Evolutionary conservation across 2,888 invertebrate genomes (phyloP), one percentile per base, ranked within the genome.

Genomic region (Drymonia ruficornis): DNA sequence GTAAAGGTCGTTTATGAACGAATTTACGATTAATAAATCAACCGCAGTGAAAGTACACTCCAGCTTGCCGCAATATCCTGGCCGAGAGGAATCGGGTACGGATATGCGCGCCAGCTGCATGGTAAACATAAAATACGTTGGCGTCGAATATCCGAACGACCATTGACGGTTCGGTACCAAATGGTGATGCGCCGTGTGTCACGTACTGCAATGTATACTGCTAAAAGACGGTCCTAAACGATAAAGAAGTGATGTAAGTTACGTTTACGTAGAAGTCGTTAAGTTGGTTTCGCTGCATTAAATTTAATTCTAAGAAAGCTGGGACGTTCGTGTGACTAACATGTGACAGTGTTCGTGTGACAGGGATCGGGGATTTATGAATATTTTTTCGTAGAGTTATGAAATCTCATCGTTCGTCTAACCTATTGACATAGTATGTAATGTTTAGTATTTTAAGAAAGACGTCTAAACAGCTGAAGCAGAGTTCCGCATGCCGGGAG

Each of bases 401-500:
- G 8, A 42, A 13, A 42, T 23, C 3, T 4, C 23, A 23, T 42
- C 18, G 16, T 43, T 19, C 19, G 19, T 46, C 15, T 29, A 28
- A 29, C 46, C 46, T 29, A 46, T 15, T 46, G 29, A 46, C 29
- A 46, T 9, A 34, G 31, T 47, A 34, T 18, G 18, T 6, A 1
- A 47, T 34, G 16, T 47, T 12, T 12, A 11, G 16, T 43, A 16
- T 29, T 52, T 59, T 48, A 40, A 1, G 47, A 46, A 49, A 54
- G 52, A 57, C 55, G 60, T 63, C 48, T 72, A 63, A 65, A 70
- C 59, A 67, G 65, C 67, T 66, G 50, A 56, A 64, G 51, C 66
- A 49, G 56, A 74, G 78, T 89, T 90, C 89, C 89, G 89, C 87
- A 81, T 89, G 69, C 88, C 87, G 80, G 79, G 78, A 80, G 74